Conservation (phyloP, 2,797 vertebrate species). For the Lepilemur ruficaudatus region DNA sequence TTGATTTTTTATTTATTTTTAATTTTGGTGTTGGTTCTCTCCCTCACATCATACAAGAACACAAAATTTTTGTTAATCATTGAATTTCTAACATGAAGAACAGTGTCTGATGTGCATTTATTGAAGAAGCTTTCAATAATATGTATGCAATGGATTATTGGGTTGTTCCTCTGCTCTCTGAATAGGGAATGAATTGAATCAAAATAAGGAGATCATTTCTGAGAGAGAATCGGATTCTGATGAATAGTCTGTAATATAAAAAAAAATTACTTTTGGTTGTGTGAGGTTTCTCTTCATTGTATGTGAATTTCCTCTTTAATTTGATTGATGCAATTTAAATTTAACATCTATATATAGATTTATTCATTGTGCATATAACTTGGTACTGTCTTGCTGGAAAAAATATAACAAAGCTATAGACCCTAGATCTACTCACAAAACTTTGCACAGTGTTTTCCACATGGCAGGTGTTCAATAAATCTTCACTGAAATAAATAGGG, state of each 20-base stretch:
- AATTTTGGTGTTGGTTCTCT: background rate
- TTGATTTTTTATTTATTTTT: background rate
- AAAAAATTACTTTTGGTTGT: background rate
- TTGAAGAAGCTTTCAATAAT: background rate
- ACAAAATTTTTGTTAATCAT: background rate
- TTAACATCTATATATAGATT: background rate
- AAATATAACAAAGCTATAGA: background rate
- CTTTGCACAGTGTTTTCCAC: background rate
- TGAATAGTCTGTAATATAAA: background rate
- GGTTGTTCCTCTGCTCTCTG: background rate
- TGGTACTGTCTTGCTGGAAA: background rate
- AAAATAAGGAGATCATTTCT: background rate
- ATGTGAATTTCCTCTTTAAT: background rate
- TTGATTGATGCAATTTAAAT: background rate
- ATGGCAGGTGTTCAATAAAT: background rate
- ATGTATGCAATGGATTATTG: background rate
- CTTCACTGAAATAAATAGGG: background rate
- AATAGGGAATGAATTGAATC: background rate
- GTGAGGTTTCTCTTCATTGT: background rate
- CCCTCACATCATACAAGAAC: background rate
- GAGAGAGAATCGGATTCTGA: background rate
- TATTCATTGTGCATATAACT: background rate
- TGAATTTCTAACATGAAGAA: background rate
- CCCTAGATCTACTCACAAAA: background rate
- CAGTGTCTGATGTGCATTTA: background rate